These are phyloP conservation scores for Tachina grossa DNA, from an alignment of 2,888 invertebrate genomes.

Conservation along the genomic window DNA sequence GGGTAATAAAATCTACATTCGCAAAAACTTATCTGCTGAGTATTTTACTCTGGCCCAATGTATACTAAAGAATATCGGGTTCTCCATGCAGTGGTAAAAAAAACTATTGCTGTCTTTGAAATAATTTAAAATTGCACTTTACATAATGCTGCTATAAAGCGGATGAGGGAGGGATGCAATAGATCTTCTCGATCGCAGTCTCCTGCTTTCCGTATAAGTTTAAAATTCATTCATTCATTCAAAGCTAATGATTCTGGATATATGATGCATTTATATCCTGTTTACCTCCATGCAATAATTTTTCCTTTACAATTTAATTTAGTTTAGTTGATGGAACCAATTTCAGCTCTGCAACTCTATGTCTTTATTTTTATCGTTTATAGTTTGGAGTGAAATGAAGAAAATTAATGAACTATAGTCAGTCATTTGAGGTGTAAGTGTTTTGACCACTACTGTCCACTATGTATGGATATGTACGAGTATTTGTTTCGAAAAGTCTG, in stretches of 20 bases:
- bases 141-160: no score
- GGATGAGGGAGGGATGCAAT: no score
- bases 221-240: no score
- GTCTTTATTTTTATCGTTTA: no score
- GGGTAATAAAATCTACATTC: no score
- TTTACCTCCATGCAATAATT: not conserved
- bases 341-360: no score
- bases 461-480: no score
- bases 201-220: no score
- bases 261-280: no score
- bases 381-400: not conserved
- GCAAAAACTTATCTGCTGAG: not conserved
- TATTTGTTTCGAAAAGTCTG: not conserved
- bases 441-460: conserved; percentile 8
- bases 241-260: no score
- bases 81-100: not conserved
- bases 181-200: no score
- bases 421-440: not conserved
- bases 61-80: not conserved
- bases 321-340: not conserved
- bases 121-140: not conserved
- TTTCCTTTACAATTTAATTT: not conserved
- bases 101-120: not conserved
- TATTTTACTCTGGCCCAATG: not conserved
- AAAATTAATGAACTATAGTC: not conserved